These are phyloP conservation scores for Choloepus hoffmanni DNA, from an alignment of 2,113 vertebrate genomes.

Conservation along the genomic window DNA sequence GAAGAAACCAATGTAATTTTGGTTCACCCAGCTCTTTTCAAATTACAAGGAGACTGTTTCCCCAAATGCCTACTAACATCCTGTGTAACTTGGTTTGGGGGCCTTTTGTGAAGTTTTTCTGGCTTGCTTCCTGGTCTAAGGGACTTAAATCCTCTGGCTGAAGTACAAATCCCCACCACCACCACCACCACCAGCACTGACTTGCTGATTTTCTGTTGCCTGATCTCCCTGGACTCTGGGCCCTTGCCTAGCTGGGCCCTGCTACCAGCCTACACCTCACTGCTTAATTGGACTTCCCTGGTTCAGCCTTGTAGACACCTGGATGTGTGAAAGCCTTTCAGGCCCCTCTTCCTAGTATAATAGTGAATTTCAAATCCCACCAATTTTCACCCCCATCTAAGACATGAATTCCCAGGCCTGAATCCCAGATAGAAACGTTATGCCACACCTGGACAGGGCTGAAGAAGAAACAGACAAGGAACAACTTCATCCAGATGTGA, in stretches of 20 bases:
- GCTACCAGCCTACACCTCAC: background rate
- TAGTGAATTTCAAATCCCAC: background rate
- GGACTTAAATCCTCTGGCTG: background rate
- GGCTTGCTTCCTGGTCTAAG: background rate
- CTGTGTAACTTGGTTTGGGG: background rate
- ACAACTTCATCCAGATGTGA: background rate
- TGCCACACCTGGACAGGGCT: background rate
- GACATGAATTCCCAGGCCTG: background rate
- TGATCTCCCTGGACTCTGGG: background rate
- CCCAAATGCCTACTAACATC: background rate
- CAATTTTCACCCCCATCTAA: background rate
- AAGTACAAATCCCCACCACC: background rate
- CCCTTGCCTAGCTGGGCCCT: background rate
- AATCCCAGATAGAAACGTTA: background rate
- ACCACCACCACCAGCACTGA: too few relatives aligned
- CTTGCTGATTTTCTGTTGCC: background rate
- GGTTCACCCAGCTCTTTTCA: background rate
- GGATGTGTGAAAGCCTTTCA: background rate
- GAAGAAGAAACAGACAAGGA: background rate
- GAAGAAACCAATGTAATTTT: slow-evolving; percentile 27
- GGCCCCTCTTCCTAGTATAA: background rate
- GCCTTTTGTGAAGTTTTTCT: background rate
- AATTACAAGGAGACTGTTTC: background rate
- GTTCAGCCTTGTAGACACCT: background rate
- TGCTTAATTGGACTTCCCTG: background rate